Conservation (phyloP, 2,888 invertebrate species). For the Metalampra italica region DNA sequence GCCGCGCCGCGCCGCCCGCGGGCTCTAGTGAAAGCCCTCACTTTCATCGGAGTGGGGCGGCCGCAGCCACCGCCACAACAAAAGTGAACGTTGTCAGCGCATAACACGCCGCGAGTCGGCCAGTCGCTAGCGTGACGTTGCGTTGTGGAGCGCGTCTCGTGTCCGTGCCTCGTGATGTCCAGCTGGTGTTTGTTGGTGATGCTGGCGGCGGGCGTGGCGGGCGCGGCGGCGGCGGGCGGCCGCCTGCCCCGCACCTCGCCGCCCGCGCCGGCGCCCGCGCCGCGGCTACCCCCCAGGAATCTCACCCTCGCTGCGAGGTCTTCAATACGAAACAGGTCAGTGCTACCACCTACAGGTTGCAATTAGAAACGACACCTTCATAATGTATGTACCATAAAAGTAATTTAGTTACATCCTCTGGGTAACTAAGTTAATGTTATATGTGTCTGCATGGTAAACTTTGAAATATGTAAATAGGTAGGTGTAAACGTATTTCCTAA, state of each 20-base stretch:
- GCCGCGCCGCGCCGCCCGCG: slow-evolving; percentile 21
- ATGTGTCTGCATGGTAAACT: too few relatives aligned
- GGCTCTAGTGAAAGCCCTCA: slow-evolving; percentile 65
- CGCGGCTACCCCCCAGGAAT: slow-evolving; percentile 64
- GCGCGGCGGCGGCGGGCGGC: slow-evolving; percentile 61
- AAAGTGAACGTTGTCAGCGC: slow-evolving; percentile 68
- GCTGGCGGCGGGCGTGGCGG: slow-evolving; percentile 51
- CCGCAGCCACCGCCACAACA: slow-evolving; percentile 48
- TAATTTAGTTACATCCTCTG: too few relatives aligned
- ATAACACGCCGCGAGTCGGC: slow-evolving; percentile 48
- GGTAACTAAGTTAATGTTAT: too few relatives aligned
- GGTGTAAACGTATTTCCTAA: too few relatives aligned
- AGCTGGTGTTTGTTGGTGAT: slow-evolving; percentile 66
- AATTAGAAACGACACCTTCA: too few relatives aligned
- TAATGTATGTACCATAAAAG: too few relatives aligned
- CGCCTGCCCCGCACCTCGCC: slow-evolving; percentile 65
- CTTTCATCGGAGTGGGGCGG: slow-evolving; percentile 71
- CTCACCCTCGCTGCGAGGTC: slow-evolving; percentile 65
- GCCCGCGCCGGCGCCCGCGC: slow-evolving; percentile 74
- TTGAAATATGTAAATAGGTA: too few relatives aligned
- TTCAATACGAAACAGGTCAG: slow-evolving; percentile 71
- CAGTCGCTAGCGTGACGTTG: slow-evolving; percentile 50
- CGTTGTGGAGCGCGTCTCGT: slow-evolving; percentile 56
- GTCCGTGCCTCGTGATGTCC: slow-evolving; percentile 54
- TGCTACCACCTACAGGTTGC: slow-evolving; percentile 12